Evolutionary conservation across 2,113 vertebrate genomes (phyloP).

Genomic region (Xenopus borealis): DNA sequence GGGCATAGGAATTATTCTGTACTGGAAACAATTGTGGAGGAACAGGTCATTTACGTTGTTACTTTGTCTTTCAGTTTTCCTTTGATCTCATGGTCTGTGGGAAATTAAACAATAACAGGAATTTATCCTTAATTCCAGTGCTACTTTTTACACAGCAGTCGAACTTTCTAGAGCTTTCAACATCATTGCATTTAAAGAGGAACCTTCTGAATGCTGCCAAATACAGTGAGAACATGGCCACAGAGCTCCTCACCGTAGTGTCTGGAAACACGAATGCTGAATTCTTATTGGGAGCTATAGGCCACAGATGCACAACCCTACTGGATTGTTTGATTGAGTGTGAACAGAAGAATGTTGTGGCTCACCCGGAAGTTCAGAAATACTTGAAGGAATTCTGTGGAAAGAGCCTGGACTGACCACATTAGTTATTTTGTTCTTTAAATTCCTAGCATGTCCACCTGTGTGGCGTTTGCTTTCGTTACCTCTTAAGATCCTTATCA

Average conservation of each 20-base stretch:
- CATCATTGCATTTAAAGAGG: slow-evolving; percentile 53
- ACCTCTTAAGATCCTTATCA: slow-evolving; percentile 56
- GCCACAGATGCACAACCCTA: slow-evolving; percentile 50
- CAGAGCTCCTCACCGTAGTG: slow-evolving; percentile 54
- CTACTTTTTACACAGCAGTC: slow-evolving; percentile 56
- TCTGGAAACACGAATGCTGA: slow-evolving; percentile 50
- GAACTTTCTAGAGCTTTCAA: slow-evolving; percentile 57
- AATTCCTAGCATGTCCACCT: slow-evolving; percentile 51
- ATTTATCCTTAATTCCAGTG: slow-evolving; percentile 53
- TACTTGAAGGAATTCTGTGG: slow-evolving; percentile 60
- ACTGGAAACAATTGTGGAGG: no score
- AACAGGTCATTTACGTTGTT: background rate
- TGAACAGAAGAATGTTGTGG: slow-evolving; percentile 56
- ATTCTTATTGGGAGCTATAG: slow-evolving; percentile 50
- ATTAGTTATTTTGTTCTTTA: slow-evolving; percentile 54
- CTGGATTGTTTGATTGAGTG: slow-evolving; percentile 58
- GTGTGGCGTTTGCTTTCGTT: slow-evolving; percentile 58
- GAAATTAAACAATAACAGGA: slow-evolving; percentile 55
- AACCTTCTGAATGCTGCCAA: slow-evolving; percentile 55
- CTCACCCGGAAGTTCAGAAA: slow-evolving; percentile 58
- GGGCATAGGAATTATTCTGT: no score
- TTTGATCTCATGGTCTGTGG: slow-evolving; percentile 64
- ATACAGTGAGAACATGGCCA: slow-evolving; percentile 56
- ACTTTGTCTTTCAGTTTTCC: slow-evolving; percentile 51
- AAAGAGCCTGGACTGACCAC: slow-evolving; percentile 52